A percentile compares a stretch with the other conserved stretches of the same genome.
These are phyloP conservation scores for Ormyrus rosae DNA, from an alignment of 2,888 invertebrate genomes.

Conservation along the genomic window DNA sequence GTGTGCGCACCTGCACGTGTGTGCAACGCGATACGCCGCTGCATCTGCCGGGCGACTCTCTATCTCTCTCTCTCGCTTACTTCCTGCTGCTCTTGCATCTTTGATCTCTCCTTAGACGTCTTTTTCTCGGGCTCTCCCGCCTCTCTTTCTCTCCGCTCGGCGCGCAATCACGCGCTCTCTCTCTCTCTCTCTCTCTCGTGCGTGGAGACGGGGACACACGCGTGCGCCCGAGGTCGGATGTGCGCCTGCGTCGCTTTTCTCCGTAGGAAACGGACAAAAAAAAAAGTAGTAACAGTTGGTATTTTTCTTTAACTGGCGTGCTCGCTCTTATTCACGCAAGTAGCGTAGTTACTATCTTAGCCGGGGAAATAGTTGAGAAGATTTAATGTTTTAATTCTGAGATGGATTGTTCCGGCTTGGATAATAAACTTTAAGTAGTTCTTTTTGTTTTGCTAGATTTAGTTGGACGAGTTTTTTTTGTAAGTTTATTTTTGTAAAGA, in stretches of 20 bases:
- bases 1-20: constrained; percentile 60
- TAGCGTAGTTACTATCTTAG: not conserved
- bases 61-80: constrained; percentile 48
- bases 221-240: constrained; percentile 4
- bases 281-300: constrained; percentile 8
- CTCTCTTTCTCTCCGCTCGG: not conserved
- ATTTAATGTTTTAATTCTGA: constrained; percentile 22
- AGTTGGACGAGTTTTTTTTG: not conserved
- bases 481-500: not conserved
- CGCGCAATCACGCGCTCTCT: not conserved
- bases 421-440: not conserved
- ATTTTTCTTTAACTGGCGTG: constrained; percentile 4
- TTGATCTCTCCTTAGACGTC: constrained; percentile 36
- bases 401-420: not conserved
- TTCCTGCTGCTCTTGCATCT: constrained; percentile 37
- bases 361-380: not conserved
- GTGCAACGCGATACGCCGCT: constrained; percentile 59
- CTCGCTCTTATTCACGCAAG: not conserved
- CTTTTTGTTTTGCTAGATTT: not conserved
- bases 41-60: constrained; percentile 52
- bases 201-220: constrained; percentile 3
- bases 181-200: not conserved
- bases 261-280: not conserved
- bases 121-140: constrained; percentile 19
- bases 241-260: constrained; percentile 41